Base-by-base conservation (phyloP, 2,797 vertebrate species). In the Lepidocolaptes lacrymiger region DNA sequence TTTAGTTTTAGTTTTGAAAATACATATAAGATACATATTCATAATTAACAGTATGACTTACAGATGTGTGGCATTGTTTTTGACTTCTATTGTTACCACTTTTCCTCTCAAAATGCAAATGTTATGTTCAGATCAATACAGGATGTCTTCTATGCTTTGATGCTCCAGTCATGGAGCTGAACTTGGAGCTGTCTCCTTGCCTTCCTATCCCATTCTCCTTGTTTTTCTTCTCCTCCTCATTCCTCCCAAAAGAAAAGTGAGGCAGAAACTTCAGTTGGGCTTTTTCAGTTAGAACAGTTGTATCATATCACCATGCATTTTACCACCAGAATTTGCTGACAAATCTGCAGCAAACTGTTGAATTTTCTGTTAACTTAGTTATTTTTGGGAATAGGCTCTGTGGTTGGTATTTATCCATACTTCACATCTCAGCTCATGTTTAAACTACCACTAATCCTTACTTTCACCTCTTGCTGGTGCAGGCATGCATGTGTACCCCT, bases 381-480 rank as follows among this genome's bases (percentile, higher is more conserved):
- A 3, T 16, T 32, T 55, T 74, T 74, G 66, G 1, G 6, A 67
- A 52, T 56, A 68, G 34, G 34, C 16, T 68, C 18, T 3, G 0
- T 61, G 10, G 13, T 12, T 14, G 21, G 8, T 75, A 24, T 86
- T 91, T 61, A 36, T 37, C 32, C 2, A 3, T 0, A 1, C 15
- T 56, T 75, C n/a, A 67, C 7, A 17, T 37, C 41, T 64, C 58
- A 82, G 27, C 18, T 73, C 10, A 2, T n/a, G 9, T 67, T 55
- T 0, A 0, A 27, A 15, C 20, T 24, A n/a, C 7, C 51, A 18
- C 24, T 36, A 62, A 6, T 23, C 20, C 16, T 69, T 54, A 49
- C 12, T 23, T 1, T 4, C 10, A 34, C 12, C 0, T 0, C 69
- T 63, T 55, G 14, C 51, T 73, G 39, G 2, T 32, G 14, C 20